Percentiles rank a stretch among this genome's conserved stretches.
phyloP scores from a whole-genome alignment of 2,113 vertebrate genomes.

The Anarhynchus alexandrinus region DNA sequence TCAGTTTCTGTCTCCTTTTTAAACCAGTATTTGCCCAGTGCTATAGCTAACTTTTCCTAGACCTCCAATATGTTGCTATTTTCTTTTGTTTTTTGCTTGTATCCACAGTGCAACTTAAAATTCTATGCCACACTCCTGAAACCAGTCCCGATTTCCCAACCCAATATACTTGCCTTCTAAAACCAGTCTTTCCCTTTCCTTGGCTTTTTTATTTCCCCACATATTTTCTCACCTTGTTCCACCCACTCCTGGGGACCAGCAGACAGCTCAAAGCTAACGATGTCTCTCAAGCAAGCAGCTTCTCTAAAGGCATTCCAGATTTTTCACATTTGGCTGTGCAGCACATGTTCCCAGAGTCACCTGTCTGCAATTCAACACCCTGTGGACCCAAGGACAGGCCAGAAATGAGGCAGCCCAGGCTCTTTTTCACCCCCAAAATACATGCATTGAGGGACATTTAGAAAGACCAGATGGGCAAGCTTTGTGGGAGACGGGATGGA shows the following conservation, averaged over 20 bases:
- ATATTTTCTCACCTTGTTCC: constrained; percentile 36
- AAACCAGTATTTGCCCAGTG: background rate
- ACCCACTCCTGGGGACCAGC: constrained; percentile 18
- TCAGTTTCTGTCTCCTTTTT: background rate
- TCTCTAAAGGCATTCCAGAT: background rate
- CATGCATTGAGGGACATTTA: background rate
- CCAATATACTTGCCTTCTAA: constrained; percentile 2
- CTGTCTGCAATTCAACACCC: background rate
- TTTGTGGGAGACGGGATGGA: background rate
- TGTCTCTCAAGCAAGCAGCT: background rate
- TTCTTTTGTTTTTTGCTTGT: background rate
- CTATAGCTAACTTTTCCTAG: background rate
- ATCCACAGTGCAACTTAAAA: background rate
- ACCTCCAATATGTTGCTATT: background rate
- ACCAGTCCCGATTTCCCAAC: constrained; percentile 4
- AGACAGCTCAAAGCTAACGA: background rate
- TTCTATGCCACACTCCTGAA: background rate
- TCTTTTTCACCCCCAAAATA: background rate
- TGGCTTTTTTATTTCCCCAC: constrained; percentile 36
- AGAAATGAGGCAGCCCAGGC: background rate
- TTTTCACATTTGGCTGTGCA: background rate
- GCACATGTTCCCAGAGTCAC: background rate
- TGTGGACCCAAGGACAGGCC: background rate
- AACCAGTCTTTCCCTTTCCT: background rate
- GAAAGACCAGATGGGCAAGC: background rate